Evolutionary conservation across 2,797 vertebrate species (phyloP).

Genomic region (Poeciliopsis paucimaculata): DNA sequence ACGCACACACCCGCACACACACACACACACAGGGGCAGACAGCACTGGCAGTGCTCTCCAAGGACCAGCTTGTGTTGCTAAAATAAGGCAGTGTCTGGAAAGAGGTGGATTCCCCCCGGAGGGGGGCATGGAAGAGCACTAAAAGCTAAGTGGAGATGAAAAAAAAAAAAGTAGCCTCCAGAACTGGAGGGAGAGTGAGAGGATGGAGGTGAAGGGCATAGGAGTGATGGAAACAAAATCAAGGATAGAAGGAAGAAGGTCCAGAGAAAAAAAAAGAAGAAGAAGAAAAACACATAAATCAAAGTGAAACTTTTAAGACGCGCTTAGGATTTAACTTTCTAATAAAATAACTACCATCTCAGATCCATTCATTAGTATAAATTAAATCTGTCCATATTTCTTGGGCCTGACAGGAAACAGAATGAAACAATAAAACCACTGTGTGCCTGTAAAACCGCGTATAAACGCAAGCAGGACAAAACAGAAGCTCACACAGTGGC

Average conservation of each 20-base stretch:
- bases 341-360: background rate
- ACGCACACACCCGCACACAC: slow-evolving; percentile 14
- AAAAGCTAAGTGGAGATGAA: slow-evolving; percentile 77
- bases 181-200: slow-evolving; percentile 56
- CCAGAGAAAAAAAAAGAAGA: background rate
- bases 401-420: background rate
- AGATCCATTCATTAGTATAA: background rate
- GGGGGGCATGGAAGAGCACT: slow-evolving; percentile 75
- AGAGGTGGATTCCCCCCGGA: slow-evolving; percentile 76
- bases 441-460: background rate
- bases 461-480: slow-evolving; percentile 5
- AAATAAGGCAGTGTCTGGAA: slow-evolving; percentile 78
- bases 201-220: slow-evolving; percentile 63
- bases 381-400: slow-evolving; percentile 1
- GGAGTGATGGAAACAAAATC: slow-evolving; percentile 32
- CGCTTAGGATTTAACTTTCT: background rate
- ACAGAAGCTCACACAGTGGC: background rate
- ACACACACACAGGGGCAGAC: slow-evolving; percentile 39
- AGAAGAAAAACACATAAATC: background rate
- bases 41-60: slow-evolving; percentile 63
- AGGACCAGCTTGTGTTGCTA: slow-evolving; percentile 75
- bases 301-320: slow-evolving; percentile 3
- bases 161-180: slow-evolving; percentile 56
- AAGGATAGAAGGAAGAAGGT: slow-evolving; percentile 13
- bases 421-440: background rate